Evolutionary conservation across 2,113 vertebrate genomes (phyloP).

Genomic region (Varanus salvator): DNA sequence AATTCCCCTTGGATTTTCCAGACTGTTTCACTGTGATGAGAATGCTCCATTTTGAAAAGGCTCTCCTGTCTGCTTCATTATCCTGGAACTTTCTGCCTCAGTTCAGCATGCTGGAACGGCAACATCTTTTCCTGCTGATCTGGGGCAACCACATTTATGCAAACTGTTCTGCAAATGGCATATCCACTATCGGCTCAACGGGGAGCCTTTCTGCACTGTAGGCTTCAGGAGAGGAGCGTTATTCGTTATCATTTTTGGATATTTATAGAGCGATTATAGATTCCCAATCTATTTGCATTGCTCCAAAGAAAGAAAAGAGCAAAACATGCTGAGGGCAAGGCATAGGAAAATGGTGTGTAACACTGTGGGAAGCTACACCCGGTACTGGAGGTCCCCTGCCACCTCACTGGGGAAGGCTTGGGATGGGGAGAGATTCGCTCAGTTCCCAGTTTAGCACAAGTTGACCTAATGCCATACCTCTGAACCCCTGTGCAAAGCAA

Average conservation of each 20-base stretch:
- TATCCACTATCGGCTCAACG: neutral
- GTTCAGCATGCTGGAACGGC: neutral
- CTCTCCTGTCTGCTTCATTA: neutral
- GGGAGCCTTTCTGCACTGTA: neutral
- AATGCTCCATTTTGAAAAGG: neutral
- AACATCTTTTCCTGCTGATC: neutral
- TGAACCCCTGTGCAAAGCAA: no score
- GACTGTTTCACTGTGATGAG: neutral
- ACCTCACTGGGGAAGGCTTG: neutral
- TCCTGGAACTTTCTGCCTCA: neutral
- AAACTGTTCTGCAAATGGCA: neutral
- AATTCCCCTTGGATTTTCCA: neutral
- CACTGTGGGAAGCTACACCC: neutral
- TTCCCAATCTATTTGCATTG: neutral
- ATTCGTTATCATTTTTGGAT: neutral
- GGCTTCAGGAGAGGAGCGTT: neutral
- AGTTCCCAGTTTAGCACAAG: no score
- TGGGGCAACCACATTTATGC: neutral
- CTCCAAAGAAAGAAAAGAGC: neutral
- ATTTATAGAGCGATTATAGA: neutral
- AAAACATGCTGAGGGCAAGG: neutral
- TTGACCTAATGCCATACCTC: no score
- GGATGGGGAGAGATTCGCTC: no score
- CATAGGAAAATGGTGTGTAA: neutral
- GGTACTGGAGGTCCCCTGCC: neutral